These are phyloP conservation scores for Apodemia hepburni DNA, from an alignment of 2,888 invertebrate species.

Conservation along the genomic window DNA sequence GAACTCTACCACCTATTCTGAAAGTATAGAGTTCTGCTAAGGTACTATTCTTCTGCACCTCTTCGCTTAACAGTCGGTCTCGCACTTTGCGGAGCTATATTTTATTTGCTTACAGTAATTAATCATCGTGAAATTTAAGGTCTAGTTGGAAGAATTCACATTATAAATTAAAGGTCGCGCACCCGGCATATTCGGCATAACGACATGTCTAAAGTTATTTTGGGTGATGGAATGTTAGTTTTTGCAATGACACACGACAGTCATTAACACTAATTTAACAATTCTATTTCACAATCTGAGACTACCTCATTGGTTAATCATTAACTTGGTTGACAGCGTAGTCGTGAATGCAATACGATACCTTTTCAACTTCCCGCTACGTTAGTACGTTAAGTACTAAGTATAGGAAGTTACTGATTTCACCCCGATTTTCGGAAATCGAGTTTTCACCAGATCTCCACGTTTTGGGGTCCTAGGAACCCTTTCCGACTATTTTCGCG, in stretches of 20 bases:
- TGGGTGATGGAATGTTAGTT: slow-evolving; percentile 49
- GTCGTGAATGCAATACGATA: too few relatives aligned
- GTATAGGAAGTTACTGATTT: too few relatives aligned
- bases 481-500: too few relatives aligned
- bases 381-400: too few relatives aligned
- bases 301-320: slow-evolving; percentile 15
- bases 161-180: slow-evolving; percentile 66
- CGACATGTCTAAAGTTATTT: slow-evolving; percentile 57
- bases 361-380: too few relatives aligned
- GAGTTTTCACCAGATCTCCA: too few relatives aligned
- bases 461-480: too few relatives aligned
- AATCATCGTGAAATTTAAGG: slow-evolving; percentile 36
- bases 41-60: too few relatives aligned
- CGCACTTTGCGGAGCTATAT: neutral
- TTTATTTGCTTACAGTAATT: neutral
- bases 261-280: slow-evolving; percentile 45
- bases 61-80: neutral
- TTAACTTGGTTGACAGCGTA: too few relatives aligned
- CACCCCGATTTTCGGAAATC: too few relatives aligned
- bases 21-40: neutral
- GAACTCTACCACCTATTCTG: too few relatives aligned
- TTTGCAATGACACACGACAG: slow-evolving; percentile 67
- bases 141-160: slow-evolving; percentile 56
- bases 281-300: neutral
- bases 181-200: slow-evolving; percentile 44